Percentiles rank a stretch among this genome's conserved stretches.
Conservation (phyloP, 23 tunicate genomes). For the Trididemnum nubilum region DNA sequence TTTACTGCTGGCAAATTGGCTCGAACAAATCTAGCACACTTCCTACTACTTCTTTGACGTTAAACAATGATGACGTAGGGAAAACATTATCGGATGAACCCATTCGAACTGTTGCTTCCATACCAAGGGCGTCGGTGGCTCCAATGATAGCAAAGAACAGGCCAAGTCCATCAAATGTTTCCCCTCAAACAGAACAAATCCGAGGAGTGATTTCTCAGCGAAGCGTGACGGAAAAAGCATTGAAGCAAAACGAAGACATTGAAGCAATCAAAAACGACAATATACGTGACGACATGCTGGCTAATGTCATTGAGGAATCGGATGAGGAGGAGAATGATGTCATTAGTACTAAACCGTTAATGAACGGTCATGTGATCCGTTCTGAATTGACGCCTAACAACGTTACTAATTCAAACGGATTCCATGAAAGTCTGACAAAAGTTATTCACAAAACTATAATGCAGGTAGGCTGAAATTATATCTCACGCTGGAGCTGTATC, state of each 20-base stretch:
- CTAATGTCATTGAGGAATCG: constrained; percentile 41
- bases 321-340: constrained; percentile 29
- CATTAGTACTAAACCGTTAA: background rate
- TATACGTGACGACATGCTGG: constrained; percentile 12
- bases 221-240: background rate
- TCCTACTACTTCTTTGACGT: too few relatives aligned
- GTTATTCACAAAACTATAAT: constrained; percentile 7
- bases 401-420: background rate
- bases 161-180: too few relatives aligned
- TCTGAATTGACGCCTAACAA: constrained; percentile 3
- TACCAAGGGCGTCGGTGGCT: too few relatives aligned
- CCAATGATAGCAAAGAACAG: too few relatives aligned
- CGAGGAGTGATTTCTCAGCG: background rate
- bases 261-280: background rate
- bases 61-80: too few relatives aligned
- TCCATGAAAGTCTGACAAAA: background rate
- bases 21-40: background rate
- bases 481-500: too few relatives aligned
- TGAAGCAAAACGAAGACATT: background rate
- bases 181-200: too few relatives aligned
- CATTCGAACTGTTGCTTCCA: too few relatives aligned
- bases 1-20: constrained; percentile 26
- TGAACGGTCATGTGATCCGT: background rate
- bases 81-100: too few relatives aligned
- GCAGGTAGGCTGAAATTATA: background rate